These are phyloP conservation scores for Sycobia sp. DNA, from an alignment of 1,140 invertebrate species.

Conservation along the genomic window DNA sequence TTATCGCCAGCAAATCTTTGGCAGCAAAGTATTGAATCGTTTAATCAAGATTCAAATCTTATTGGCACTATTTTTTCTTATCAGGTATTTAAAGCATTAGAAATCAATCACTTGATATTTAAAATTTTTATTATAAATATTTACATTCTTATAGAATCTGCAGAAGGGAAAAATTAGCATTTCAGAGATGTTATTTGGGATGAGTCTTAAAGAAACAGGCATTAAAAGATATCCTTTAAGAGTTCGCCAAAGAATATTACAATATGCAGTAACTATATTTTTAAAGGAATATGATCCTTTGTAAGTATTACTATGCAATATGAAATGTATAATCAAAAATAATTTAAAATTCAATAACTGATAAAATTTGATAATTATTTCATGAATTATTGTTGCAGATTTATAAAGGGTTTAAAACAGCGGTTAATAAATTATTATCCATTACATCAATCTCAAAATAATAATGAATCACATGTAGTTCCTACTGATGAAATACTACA, in stretches of 20 bases:
- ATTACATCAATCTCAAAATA: conserved; percentile 65
- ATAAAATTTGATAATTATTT: conserved; percentile 1
- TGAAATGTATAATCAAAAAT: not conserved
- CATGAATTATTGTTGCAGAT: conserved; percentile 65
- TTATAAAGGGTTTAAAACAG: conserved; percentile 74
- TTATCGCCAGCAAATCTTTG: conserved; percentile 93
- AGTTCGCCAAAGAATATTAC: conserved; percentile 80
- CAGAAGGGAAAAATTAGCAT: conserved; percentile 81
- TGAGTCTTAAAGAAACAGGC: conserved; percentile 87
- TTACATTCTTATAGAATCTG: conserved; percentile 64
- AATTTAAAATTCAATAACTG: not conserved
- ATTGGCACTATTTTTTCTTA: conserved; percentile 81
- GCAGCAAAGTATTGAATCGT: conserved; percentile 80
- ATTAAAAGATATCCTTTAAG: conserved; percentile 85
- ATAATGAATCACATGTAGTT: conserved; percentile 37
- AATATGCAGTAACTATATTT: conserved; percentile 89
- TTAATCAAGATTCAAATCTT: conserved; percentile 77
- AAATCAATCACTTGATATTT: conserved; percentile 6
- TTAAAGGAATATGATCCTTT: conserved; percentile 78
- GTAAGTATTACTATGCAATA: conserved; percentile 61
- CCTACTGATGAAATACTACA: conserved; percentile 66
- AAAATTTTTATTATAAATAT: conserved; percentile 25
- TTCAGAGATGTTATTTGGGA: conserved; percentile 90
- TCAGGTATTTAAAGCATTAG: conserved; percentile 65
- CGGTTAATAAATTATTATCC: conserved; percentile 76